A percentile compares a stretch with the other conserved stretches of the same genome.
phyloP scores from a whole-genome alignment of 2,888 invertebrate genomes.

The Dynastes hyllus region DNA sequence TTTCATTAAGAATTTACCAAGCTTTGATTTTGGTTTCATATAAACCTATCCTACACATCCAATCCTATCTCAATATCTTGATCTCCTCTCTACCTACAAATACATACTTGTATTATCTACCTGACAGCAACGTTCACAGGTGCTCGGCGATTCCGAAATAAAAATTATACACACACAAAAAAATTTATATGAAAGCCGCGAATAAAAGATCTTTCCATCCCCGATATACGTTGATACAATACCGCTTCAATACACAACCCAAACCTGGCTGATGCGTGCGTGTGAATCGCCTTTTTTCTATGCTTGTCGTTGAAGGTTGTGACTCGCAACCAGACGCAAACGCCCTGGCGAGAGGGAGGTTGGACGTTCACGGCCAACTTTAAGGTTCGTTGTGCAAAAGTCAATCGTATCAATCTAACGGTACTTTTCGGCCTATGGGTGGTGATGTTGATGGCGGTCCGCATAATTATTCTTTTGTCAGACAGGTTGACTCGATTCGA shows the following conservation, averaged over 20 bases:
- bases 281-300: slow-evolving; percentile 5
- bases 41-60: too few species aligned
- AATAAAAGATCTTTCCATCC: slow-evolving; percentile 56
- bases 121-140: slow-evolving; percentile 19
- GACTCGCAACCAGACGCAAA: slow-evolving; percentile 19
- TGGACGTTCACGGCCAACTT: slow-evolving; percentile 20
- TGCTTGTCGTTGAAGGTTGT: slow-evolving; percentile 51
- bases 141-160: slow-evolving; percentile 1
- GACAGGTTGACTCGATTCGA: slow-evolving; percentile 57
- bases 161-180: slow-evolving; percentile 35
- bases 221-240: slow-evolving; percentile 8
- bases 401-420: slow-evolving; percentile 61
- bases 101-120: background rate
- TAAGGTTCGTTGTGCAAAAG: slow-evolving; percentile 59
- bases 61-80: slow-evolving; percentile 2
- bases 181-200: slow-evolving; percentile 60
- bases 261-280: slow-evolving; percentile 18
- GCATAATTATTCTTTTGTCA: slow-evolving; percentile 61
- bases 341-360: slow-evolving; percentile 3
- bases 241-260: background rate
- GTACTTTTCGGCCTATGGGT: slow-evolving; percentile 51
- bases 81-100: background rate
- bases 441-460: slow-evolving; percentile 34
- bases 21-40: too few species aligned
- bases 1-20: too few species aligned